Evolutionary conservation across 2,888 invertebrate genomes (phyloP).

Genomic region (Diplolepis rosae): DNA sequence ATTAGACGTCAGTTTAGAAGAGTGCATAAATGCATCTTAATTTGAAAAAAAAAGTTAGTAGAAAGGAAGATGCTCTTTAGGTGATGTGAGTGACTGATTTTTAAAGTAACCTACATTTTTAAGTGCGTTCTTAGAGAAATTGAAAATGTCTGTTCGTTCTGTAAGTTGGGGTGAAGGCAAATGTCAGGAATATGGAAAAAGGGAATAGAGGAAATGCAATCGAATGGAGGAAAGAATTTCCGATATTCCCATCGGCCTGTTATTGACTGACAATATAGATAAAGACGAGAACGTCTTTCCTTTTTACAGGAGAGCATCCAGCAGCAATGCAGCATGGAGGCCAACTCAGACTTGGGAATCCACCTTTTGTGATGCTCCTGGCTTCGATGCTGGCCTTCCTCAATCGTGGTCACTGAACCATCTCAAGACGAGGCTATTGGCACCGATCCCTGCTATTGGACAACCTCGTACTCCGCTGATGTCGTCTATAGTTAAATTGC

Average conservation of each 20-base stretch:
- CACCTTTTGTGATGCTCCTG: slow-evolving; percentile 82
- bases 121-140: slow-evolving; percentile 11
- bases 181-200: not conserved
- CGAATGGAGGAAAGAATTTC: slow-evolving; percentile 32
- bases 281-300: slow-evolving; percentile 30
- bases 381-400: slow-evolving; percentile 79
- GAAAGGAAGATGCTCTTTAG: not conserved
- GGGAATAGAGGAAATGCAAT: slow-evolving; percentile 27
- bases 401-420: slow-evolving; percentile 65
- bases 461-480: not conserved
- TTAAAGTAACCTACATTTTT: slow-evolving; percentile 17
- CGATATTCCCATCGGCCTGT: slow-evolving; percentile 37
- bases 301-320: slow-evolving; percentile 84
- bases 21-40: slow-evolving; percentile 8
- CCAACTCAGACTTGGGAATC: slow-evolving; percentile 79
- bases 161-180: not conserved
- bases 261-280: slow-evolving; percentile 41
- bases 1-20: not conserved
- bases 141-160: slow-evolving; percentile 11
- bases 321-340: slow-evolving; percentile 90
- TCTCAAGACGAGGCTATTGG: not conserved
- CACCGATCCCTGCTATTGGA: not conserved
- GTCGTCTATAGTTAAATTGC: slow-evolving; percentile 4
- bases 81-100: not conserved
- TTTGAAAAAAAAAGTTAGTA: not conserved